Evolutionary conservation across 92 coral and sea anemone genomes (phyloP).

Genomic region (Hydrozoanthus gracilis): DNA sequence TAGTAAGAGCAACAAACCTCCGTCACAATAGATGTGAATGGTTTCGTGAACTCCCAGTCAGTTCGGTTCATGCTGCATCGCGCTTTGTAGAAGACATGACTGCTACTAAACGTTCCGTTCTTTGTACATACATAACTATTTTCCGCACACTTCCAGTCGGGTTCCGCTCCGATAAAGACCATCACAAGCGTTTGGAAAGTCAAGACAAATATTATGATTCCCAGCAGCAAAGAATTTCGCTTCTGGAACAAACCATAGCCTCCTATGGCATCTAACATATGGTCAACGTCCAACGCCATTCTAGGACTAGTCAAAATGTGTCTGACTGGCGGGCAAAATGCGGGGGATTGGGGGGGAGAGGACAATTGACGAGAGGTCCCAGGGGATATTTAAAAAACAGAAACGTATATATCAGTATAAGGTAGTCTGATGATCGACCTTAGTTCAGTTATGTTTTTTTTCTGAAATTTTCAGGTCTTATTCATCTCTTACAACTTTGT

Average conservation of each 20-base stretch:
- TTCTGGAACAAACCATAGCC: conserved; percentile 92
- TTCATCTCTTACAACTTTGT: too few relatives aligned
- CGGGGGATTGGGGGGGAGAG: too few relatives aligned
- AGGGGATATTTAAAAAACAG: too few relatives aligned
- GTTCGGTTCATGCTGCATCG: conserved; percentile 85
- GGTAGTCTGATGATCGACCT: too few relatives aligned
- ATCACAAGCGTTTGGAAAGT: conserved; percentile 93
- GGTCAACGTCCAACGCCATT: conserved; percentile 72
- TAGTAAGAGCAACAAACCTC: conserved; percentile 59
- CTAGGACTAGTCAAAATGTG: too few relatives aligned
- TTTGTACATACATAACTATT: conserved; percentile 66
- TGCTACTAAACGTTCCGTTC: conserved; percentile 73
- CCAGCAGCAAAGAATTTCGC: conserved; percentile 79
- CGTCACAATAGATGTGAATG: conserved; percentile 86
- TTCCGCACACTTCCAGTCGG: conserved; percentile 78
- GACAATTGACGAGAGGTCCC: too few relatives aligned
- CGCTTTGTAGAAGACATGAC: conserved; percentile 60
- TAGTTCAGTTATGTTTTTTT: too few relatives aligned
- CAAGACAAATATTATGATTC: conserved; percentile 76
- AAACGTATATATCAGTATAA: too few relatives aligned
- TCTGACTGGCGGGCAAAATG: too few relatives aligned
- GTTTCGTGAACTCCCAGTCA: conserved; percentile 90
- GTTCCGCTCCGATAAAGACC: conserved; percentile 95
- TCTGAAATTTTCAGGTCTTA: too few relatives aligned
- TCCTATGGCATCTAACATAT: conserved; percentile 81